Conservation (phyloP, 2,113 vertebrate genomes). For the Nothoprocta perdicaria region DNA sequence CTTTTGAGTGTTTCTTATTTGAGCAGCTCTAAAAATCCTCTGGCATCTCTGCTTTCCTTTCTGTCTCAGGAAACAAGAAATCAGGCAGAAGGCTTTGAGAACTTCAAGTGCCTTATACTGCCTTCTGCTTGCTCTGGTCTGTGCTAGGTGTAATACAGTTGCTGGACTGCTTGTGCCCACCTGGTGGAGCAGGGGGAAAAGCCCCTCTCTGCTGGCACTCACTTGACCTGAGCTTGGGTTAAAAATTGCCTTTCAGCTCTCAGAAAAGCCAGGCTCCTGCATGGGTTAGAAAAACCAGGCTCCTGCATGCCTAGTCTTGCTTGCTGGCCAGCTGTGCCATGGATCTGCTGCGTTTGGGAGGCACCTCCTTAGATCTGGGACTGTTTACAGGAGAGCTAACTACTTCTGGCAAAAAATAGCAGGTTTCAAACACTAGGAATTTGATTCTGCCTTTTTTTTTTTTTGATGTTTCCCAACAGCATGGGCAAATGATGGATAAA, state of each 20-base stretch:
- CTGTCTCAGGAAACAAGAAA: too few relatives aligned
- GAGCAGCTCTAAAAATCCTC: background rate
- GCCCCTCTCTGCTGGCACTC: too few relatives aligned
- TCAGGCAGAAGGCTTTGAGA: background rate
- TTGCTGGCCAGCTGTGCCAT: background rate
- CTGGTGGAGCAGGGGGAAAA: fast-evolving
- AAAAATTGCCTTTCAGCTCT: background rate
- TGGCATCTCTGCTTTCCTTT: background rate
- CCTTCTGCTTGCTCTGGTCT: background rate
- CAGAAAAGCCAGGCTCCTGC: background rate
- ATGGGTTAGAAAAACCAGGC: fast-evolving
- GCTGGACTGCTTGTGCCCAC: fast-evolving
- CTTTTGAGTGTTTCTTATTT: background rate
- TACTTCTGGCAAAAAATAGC: background rate
- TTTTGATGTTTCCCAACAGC: background rate
- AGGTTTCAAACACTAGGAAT: background rate
- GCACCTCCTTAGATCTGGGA: background rate
- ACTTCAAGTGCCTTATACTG: too few relatives aligned
- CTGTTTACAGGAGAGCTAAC: fast-evolving
- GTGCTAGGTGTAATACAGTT: fast-evolving
- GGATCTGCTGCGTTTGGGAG: background rate
- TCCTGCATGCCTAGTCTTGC: too few relatives aligned
- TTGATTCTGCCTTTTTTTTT: background rate
- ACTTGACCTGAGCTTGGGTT: background rate
- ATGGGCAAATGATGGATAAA: background rate